These are phyloP conservation scores for Chymomyza costata DNA, from an alignment of 1,140 invertebrate species.

Conservation along the genomic window DNA sequence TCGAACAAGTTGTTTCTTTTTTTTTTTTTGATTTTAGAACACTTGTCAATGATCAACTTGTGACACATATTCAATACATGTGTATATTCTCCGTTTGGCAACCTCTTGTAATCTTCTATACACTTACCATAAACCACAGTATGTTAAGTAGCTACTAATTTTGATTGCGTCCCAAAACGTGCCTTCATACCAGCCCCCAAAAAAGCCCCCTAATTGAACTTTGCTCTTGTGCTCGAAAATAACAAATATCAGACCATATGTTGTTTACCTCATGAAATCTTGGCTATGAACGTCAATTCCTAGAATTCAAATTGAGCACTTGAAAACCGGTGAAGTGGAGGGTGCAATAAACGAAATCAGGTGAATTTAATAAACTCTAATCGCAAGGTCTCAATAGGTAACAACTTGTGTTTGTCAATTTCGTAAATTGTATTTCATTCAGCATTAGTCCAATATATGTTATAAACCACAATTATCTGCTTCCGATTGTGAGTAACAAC, in stretches of 20 bases:
- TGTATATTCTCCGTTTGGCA: too few species aligned
- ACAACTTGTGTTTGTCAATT: conserved; percentile 39
- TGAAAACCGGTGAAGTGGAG: conserved; percentile 8
- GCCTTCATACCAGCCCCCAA: too few species aligned
- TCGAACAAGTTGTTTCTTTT: too few species aligned
- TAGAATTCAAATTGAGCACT: conserved; percentile 20
- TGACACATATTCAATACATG: too few species aligned
- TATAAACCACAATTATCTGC: conserved; percentile 15
- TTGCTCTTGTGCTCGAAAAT: too few species aligned
- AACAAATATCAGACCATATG: conserved; percentile 8
- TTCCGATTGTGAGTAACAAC: conserved; percentile 24
- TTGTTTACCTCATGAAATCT: conserved; percentile 25
- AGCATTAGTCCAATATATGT: background rate
- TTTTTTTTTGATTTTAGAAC: too few species aligned
- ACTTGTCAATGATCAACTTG: too few species aligned
- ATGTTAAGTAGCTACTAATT: too few species aligned
- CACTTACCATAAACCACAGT: too few species aligned
- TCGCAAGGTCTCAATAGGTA: conserved; percentile 23
- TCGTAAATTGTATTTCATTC: conserved; percentile 48
- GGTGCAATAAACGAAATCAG: conserved; percentile 52
- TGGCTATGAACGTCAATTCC: conserved; percentile 11
- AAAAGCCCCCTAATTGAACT: too few species aligned
- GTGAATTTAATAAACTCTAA: conserved; percentile 63
- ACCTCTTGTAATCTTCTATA: too few species aligned
- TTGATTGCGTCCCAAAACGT: too few species aligned